Evolutionary conservation across 23 tunicate species (phyloP), one percentile per base, ranked within the genome.

Genomic region (Ciona savignyi): DNA sequence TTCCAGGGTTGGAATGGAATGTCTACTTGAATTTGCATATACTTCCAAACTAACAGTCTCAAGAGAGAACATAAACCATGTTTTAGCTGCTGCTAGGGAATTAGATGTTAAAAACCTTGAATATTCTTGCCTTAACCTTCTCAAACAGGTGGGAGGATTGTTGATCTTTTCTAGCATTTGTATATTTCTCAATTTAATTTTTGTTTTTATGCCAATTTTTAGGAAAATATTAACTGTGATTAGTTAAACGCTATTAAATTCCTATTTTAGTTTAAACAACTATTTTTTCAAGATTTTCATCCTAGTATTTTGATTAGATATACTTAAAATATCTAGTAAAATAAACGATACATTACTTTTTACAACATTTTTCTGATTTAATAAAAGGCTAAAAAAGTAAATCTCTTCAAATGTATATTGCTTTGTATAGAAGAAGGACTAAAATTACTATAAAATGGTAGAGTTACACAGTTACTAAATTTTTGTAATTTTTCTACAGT

Each of bases 11-110:
- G 90, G 80, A 28, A 77, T 84, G 83, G 97, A 90, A 67, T 74
- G 80, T 72, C 56, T 90, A 30, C 34, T 90, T 69, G 97, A 90
- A 33, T 90, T 90, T 83, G 97, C 97, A n/a, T 90, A 90, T 66
- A 90, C 97, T 26, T 83, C 97, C 27, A 83, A 90, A 70, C 69
- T 90, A 28, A 83, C 97, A 0, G 85, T 90, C 4, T 77, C 85
- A 23, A 63, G 66, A 33, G 73, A 60, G 2, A 90, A 90, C 70
- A 83, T 90, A 48, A 80, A 79, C 75, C 81, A 83, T 75, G 83
- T 90, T 30, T 72, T 90, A 3, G 34, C 74, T 71, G 97, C 97
- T 63, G 97, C 83, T 23, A 63, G 85, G 0, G 89, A 83, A 70
- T 67, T 90, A 25, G 89, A 90, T 33, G 65, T 90, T 21, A 83